These are phyloP conservation scores for Acrobasis consociella DNA, from an alignment of 2,888 invertebrate species.

Conservation along the genomic window DNA sequence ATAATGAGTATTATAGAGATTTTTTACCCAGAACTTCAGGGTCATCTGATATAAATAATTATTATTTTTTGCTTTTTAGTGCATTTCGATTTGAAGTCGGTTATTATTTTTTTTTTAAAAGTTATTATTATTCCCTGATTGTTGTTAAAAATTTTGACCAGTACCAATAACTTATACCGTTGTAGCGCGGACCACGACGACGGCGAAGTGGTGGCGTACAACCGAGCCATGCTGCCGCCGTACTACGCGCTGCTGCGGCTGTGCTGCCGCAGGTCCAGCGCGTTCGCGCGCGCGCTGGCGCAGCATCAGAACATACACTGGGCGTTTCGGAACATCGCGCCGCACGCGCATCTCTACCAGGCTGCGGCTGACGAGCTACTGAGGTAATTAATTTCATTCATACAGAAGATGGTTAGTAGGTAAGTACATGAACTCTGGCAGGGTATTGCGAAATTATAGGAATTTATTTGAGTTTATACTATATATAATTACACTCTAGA, in stretches of 20 bases:
- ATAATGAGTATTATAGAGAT: too few relatives aligned
- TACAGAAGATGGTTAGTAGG: too few relatives aligned
- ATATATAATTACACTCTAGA: background rate
- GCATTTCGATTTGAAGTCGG: too few relatives aligned
- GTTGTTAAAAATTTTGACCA: too few relatives aligned
- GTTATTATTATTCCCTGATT: too few relatives aligned
- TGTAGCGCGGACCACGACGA: conserved; percentile 95
- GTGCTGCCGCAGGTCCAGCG: conserved; percentile 94
- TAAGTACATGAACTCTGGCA: too few relatives aligned
- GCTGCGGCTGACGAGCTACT: conserved; percentile 96
- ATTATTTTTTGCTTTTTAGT: too few relatives aligned
- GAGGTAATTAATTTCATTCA: conserved; percentile 72
- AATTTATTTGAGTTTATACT: too few relatives aligned
- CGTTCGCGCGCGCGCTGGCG: conserved; percentile 93
- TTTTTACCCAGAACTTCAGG: too few relatives aligned
- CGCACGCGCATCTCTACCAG: conserved; percentile 97
- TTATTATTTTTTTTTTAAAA: too few relatives aligned
- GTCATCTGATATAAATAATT: too few relatives aligned
- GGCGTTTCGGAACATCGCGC: conserved; percentile 98
- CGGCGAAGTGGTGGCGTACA: conserved; percentile 96
- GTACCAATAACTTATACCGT: background rate
- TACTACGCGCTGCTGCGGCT: conserved; percentile 94
- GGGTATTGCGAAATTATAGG: too few relatives aligned
- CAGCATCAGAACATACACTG: conserved; percentile 97
- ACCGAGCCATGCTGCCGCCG: conserved; percentile 96